Evolutionary conservation across 2,888 invertebrate species (phyloP), one percentile per base, ranked within the genome.

Genomic region (Heliconius aoede): DNA sequence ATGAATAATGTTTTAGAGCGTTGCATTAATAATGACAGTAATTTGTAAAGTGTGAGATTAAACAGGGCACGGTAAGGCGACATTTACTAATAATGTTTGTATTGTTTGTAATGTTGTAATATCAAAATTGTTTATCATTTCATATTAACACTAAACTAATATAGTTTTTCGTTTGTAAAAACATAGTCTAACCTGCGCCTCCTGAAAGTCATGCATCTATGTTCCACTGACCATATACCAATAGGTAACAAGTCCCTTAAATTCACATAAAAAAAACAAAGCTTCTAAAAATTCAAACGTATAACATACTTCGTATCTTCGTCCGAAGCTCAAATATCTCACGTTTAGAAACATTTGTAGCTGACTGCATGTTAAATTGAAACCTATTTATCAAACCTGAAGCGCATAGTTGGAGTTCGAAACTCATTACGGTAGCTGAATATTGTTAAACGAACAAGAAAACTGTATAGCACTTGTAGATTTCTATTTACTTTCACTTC

Each of bases 391-490:
- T 69, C 77, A 69, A 76, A 80, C 72, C 72, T 71, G 24, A 36
- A 73, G 36, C 65, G 36, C 51, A 72, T 46, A 72, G 46, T 64
- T 69, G 55, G 69, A 73, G 60, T 67, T 69, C 55, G 36, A 71
- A 76, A 40, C 76, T 76, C 76, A 68, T 69, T 73, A 69, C 36
- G 9, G 60, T 26, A 68, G 55, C 73, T 62, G 73, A 73, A 73
- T 62, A 76, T 76, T 76, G 69, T 73, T 76, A 69, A 76, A 69
- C 46, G 67, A 76, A 75, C 76, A 71, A 72, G 68, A 76, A 73
- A 76, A 69, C 55, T 26, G 55, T 32, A 62, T 36, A 64, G 55
- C 64, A 72, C 18, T 75, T 58, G 55, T 11, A 76, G 64, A 65
- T 65, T 76, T 71, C 55, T 68, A 32, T 62, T 32, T 51, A 28